phyloP scores from a whole-genome alignment of 2,888 invertebrate species.

The Cloeon dipterum region DNA sequence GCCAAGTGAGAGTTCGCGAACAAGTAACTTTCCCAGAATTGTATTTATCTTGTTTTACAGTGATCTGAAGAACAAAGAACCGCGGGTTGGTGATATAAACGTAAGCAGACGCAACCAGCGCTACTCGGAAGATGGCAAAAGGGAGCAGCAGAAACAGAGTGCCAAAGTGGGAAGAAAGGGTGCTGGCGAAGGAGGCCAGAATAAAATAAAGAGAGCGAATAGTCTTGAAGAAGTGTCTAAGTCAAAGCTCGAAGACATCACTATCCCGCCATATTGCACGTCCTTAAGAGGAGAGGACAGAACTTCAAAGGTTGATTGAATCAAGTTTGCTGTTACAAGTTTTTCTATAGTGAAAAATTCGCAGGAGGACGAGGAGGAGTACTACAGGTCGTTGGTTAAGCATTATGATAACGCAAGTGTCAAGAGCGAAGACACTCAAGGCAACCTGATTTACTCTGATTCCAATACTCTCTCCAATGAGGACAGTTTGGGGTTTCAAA shows the following conservation, averaged over 20 bases:
- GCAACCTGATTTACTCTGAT: neutral
- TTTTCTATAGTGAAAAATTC: too few relatives aligned
- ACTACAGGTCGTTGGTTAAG: neutral
- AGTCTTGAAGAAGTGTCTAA: conserved; percentile 63
- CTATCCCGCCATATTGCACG: conserved; percentile 15
- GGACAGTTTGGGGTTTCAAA: conserved; percentile 37
- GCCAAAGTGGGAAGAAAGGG: conserved; percentile 16
- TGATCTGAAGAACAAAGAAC: too few relatives aligned
- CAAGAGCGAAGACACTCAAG: neutral
- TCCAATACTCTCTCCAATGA: conserved; percentile 1
- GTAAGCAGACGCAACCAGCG: conserved; percentile 2
- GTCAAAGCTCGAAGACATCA: conserved; percentile 47
- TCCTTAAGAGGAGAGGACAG: neutral
- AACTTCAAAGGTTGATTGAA: neutral
- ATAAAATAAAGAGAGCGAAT: conserved; percentile 41
- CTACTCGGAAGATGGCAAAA: neutral
- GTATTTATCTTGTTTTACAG: too few relatives aligned
- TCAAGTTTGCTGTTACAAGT: too few relatives aligned
- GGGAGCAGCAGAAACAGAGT: conserved; percentile 14
- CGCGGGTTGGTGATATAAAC: too few relatives aligned
- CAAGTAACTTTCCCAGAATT: too few relatives aligned
- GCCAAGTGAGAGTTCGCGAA: too few relatives aligned
- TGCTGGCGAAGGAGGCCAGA: neutral
- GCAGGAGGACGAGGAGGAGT: neutral
- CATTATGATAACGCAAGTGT: neutral